Conservation (phyloP, 2,888 invertebrate species). For the Salpingus planirostris region DNA sequence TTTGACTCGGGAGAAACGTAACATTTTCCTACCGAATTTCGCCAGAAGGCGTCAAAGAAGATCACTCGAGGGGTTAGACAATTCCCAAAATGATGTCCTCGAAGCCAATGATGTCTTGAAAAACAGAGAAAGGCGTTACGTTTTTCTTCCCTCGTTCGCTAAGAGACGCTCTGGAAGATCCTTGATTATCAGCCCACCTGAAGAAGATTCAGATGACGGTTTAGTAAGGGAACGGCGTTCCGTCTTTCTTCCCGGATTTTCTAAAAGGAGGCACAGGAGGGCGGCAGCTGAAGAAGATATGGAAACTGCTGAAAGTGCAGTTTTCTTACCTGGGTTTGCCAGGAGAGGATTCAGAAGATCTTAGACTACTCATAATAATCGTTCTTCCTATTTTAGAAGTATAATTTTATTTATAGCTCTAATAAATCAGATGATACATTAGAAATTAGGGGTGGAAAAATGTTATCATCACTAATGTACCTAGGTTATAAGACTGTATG, state of each 20-base stretch:
- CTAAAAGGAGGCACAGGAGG: background rate
- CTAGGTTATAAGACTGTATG: no score
- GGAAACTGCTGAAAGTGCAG: background rate
- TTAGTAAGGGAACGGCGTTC: background rate
- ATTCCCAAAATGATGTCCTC: background rate
- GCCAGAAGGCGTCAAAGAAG: slow-evolving; percentile 1
- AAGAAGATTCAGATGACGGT: background rate
- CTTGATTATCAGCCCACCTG: no score
- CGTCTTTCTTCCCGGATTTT: background rate
- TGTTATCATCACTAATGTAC: no score
- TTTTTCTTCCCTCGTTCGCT: slow-evolving; percentile 6
- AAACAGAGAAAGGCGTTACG: slow-evolving; percentile 4
- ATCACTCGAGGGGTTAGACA: background rate
- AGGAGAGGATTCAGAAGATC: slow-evolving; percentile 5
- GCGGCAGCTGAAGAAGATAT: background rate
- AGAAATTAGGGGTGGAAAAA: no score
- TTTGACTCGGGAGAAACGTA: slow-evolving; percentile 3
- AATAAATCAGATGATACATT: no score
- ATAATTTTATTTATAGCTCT: no score
- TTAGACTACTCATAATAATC: no score
- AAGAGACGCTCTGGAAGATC: slow-evolving; percentile 2
- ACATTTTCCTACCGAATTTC: slow-evolving; percentile 6
- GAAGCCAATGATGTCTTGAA: background rate
- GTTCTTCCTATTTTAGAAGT: no score
- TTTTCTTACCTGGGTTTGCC: slow-evolving; percentile 5